Base-by-base conservation (phyloP, 2,888 invertebrate species). In the Yponomeuta evonymella region DNA sequence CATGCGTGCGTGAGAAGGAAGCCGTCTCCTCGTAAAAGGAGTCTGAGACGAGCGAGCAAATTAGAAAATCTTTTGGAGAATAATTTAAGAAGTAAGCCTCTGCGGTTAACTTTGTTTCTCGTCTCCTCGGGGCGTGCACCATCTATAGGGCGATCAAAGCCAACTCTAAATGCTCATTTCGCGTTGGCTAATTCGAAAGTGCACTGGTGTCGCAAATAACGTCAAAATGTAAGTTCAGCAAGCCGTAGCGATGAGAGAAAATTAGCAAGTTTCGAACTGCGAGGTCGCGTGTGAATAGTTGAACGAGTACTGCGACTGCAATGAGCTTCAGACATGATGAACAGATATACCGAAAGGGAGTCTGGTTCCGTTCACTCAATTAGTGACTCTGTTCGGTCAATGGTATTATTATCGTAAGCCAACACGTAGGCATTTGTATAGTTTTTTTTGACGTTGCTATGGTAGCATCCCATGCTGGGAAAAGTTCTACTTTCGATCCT, bases 51-150 rank as follows among this genome's bases (percentile, higher is more conserved):
- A 79, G 83, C 77, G 86, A 85, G 88, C 87, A 91, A 91, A 92
- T 91, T 91, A 92, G 86, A 89, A 89, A 91, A 92, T 91, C 91
- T 91, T 89, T 88, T 85, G 84, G 86, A 83, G 91, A 90, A 90
- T 91, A 88, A 90, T 90, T 90, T 89, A 89, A 87, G 89, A 84
- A 86, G 84, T 80, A 79, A 79, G 81, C 82, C 78, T 79, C 72
- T 75, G 75, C 79, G 79, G 84, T 82, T 85, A 86, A 88, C 86
- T 87, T 88, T 80, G 80, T 85, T 83, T 78, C 73, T 72, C 78
- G 81, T 75, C 77, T 81, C 77, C 75, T 76, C 80, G 77, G 70
- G 23, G 70, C 48, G 76, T 75, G 78, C 77, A 76, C 72, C 72
- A 72, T 71, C 71, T 75, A 72, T 70, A 73, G 73, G 75, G 74